Base-by-base conservation (phyloP, 2,888 invertebrate species). In the Mythimna vitellina region DNA sequence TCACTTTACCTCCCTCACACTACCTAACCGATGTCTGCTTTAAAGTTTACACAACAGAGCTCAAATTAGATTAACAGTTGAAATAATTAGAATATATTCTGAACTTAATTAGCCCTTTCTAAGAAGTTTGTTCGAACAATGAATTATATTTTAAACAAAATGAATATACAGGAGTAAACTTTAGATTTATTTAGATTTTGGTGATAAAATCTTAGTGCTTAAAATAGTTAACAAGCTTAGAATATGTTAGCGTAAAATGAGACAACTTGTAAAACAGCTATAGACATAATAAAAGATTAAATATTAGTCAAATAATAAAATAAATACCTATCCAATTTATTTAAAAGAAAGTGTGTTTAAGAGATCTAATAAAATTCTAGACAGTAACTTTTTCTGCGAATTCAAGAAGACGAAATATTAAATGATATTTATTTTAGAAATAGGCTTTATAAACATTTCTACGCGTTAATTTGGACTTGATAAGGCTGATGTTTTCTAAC, bases 101-200 rank as follows among this genome's bases (percentile, higher is more conserved):
- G 75, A 79, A 76, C 82, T 74, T 79, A 85, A 85, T 86, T 81
- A 84, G 82, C 73, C n/a, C 32, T 56, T 64, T 74, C 77, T 68
- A 74, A 85, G 77, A 72, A 83, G 80, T 83, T 71, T 58, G 64
- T 53, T 73, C 62, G 70, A 72, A 70, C 58, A 83, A 73, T 83
- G 51, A 82, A 68, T 72, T 53, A 81, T 73, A 72, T 82, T 80
- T 70, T 60, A 53, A 65, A 29, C 25, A 61, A 73, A 68, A 71
- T 76, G 57, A 65, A 73, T 70, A 51, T 64, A 25, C 51, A 46
- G 56, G 38, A 35, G 49, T 42, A 38, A 51, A 46, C 58, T 71
- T 78, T n/a, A 66, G 12, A 66, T 61, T 10, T 58, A 29, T 14
- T 57, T 32, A 46, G 1, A n/a, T 53, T 57, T 65, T n/a, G 9